Conservation (phyloP, 2,888 invertebrate genomes). For the Tipula lateralis region DNA sequence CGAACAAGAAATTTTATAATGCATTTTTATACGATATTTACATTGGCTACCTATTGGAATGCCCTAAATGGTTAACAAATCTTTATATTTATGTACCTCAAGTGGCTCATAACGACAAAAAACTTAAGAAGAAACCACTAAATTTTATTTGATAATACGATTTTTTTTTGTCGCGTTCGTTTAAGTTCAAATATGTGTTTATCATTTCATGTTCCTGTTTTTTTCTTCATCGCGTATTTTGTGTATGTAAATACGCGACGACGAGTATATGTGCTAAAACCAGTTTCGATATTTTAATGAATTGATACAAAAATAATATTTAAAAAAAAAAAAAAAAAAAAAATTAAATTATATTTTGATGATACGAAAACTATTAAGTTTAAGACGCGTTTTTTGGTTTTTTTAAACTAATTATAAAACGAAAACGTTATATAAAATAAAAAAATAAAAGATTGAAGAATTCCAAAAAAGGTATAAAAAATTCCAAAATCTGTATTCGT, state of each 20-base stretch:
- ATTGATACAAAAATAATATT: constrained; percentile 24
- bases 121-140: background rate
- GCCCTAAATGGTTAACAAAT: background rate
- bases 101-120: background rate
- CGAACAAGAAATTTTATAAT: no score
- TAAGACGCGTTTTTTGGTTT: background rate
- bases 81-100: background rate
- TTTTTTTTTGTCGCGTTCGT: constrained; percentile 12
- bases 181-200: constrained; percentile 4
- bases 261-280: constrained; percentile 4
- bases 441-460: background rate
- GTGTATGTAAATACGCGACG: constrained; percentile 11
- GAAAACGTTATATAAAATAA: background rate
- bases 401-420: background rate
- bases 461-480: constrained; percentile 1
- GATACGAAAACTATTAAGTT: constrained; percentile 11
- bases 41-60: background rate
- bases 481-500: background rate
- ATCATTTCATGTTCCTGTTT: constrained; percentile 24
- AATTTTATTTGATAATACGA: constrained; percentile 24
- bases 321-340: background rate
- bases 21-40: no score
- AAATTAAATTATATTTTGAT: background rate
- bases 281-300: constrained; percentile 1
- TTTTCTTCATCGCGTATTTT: constrained; percentile 7